A percentile compares a stretch with the other conserved stretches of the same genome.
phyloP scores from a whole-genome alignment of 2,888 invertebrate species.

The Orchesellides sinensis region DNA sequence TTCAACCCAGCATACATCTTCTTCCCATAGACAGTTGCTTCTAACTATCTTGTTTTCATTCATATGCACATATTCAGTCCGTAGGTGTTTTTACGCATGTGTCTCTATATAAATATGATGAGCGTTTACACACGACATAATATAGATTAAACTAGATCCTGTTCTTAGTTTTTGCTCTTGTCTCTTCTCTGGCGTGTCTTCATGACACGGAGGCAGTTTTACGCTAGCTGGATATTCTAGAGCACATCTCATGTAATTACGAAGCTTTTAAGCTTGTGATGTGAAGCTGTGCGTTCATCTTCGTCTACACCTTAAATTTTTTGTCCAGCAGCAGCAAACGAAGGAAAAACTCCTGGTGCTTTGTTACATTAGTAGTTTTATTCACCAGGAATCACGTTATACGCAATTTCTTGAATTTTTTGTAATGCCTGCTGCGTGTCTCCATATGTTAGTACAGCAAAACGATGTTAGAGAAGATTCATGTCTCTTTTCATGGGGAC shows the following conservation, averaged over 20 bases:
- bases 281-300: too few species aligned
- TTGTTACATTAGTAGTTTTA: neutral
- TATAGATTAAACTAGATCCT: constrained; percentile 20
- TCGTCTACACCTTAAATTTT: constrained; percentile 34
- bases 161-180: constrained; percentile 5
- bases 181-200: neutral
- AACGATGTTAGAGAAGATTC: constrained; percentile 43
- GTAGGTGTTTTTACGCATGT: too few species aligned
- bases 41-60: too few species aligned
- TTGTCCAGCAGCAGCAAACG: constrained; percentile 28
- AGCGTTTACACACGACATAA: too few species aligned
- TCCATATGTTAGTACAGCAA: neutral
- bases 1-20: too few species aligned
- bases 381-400: constrained; percentile 21
- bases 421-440: constrained; percentile 22
- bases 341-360: constrained; percentile 9
- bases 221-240: neutral
- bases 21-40: too few species aligned
- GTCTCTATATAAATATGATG: too few species aligned
- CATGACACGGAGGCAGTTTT: constrained; percentile 8
- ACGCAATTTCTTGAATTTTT: neutral
- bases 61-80: too few species aligned
- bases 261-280: neutral
- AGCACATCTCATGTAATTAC: neutral
- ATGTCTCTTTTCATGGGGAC: constrained; percentile 34